Conservation (phyloP, 2,113 vertebrate genomes). For the Donacobius atricapilla region DNA sequence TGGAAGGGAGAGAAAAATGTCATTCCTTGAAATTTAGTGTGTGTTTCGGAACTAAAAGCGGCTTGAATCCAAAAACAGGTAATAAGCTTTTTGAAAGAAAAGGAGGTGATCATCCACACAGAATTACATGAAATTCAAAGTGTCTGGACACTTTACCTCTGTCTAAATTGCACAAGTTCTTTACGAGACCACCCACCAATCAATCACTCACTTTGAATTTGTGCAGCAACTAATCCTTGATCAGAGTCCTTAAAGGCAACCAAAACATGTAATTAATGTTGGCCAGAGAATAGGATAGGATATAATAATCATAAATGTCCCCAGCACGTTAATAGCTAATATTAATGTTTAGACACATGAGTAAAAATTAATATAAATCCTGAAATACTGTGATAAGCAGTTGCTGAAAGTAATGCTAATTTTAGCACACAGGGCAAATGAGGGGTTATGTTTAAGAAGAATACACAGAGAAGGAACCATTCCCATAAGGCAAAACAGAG, state of each 20-base stretch:
- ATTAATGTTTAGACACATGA: not conserved
- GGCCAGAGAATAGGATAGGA: not conserved
- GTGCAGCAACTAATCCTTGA: not conserved
- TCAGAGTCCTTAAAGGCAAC: not conserved
- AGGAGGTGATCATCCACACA: not conserved
- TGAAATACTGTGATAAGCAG: not conserved
- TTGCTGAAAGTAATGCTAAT: not conserved
- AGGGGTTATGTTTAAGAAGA: not conserved
- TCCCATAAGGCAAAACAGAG: slow-evolving; percentile 19
- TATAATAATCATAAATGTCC: not conserved
- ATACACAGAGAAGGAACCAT: not conserved
- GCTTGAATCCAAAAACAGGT: not conserved
- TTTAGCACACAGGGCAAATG: not conserved
- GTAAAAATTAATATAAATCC: not conserved
- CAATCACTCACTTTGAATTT: not conserved
- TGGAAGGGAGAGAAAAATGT: not conserved
- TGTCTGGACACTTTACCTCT: not conserved
- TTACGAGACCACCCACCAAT: not conserved
- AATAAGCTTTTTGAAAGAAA: not conserved
- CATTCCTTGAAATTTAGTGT: not conserved
- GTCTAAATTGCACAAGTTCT: not conserved
- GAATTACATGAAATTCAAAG: not conserved
- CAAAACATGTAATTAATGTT: not conserved
- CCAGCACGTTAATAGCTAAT: not conserved
- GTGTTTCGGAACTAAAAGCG: slow-evolving; percentile 8